These are phyloP conservation scores for Epizoanthus rinbou DNA, from an alignment of 92 coral and sea anemone genomes.

Conservation along the genomic window DNA sequence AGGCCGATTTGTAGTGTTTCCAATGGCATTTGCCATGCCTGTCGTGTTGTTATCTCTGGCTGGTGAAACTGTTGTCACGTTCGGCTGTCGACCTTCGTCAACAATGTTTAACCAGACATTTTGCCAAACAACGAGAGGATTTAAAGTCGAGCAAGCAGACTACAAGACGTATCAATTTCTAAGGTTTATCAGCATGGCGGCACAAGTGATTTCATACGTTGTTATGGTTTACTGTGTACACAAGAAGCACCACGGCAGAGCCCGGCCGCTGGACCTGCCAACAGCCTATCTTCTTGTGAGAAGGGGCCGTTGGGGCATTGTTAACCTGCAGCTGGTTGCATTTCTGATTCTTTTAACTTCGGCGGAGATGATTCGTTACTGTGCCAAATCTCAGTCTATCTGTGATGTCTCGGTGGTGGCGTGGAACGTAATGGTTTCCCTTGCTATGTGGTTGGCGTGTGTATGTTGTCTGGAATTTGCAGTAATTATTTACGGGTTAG, in stretches of 20 bases:
- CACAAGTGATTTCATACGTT: slow-evolving; percentile 42
- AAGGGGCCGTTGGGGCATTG: slow-evolving; percentile 40
- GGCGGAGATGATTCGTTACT: slow-evolving; percentile 38
- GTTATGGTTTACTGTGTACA: slow-evolving; percentile 29
- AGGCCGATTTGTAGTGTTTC: background rate
- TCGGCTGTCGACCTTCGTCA: slow-evolving; percentile 27
- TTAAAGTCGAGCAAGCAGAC: background rate
- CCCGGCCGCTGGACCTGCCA: slow-evolving; percentile 1
- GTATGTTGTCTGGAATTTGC: slow-evolving; percentile 51
- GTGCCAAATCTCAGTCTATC: background rate
- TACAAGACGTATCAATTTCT: slow-evolving; percentile 22
- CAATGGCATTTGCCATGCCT: slow-evolving; percentile 26
- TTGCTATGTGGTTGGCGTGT: slow-evolving; percentile 50
- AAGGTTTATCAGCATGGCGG: slow-evolving; percentile 12
- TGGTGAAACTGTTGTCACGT: slow-evolving; percentile 28
- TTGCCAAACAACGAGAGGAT: slow-evolving; percentile 43
- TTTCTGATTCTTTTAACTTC: slow-evolving; percentile 42
- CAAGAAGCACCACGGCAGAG: background rate
- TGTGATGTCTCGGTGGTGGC: slow-evolving; percentile 39
- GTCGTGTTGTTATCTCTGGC: slow-evolving; percentile 2
- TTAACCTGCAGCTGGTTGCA: slow-evolving; percentile 43
- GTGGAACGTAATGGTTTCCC: slow-evolving; percentile 35
- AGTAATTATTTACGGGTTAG: slow-evolving; percentile 42
- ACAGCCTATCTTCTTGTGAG: slow-evolving; percentile 44
- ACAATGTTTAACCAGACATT: slow-evolving; percentile 26